Evolutionary conservation across 1,140 invertebrate species (phyloP), one percentile per base, ranked within the genome.

Genomic region (Sinonovacula constricta): DNA sequence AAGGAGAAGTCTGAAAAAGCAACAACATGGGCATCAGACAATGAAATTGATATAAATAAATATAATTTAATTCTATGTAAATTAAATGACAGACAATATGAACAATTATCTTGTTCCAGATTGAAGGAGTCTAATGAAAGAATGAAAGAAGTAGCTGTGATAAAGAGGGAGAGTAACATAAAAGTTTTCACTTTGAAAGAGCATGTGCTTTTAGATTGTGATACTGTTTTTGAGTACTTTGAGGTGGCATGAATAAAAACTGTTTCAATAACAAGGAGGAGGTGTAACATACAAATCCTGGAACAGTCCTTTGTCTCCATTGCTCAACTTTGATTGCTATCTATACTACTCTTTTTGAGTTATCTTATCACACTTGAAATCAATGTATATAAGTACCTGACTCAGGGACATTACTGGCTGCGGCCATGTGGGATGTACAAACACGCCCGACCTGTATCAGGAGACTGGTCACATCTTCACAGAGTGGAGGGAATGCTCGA

Each of bases 401-500:
- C 62, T 80, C 71, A 31, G 81, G 51, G 3, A 82, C 30, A 68
- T 87, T 87, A 56, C 83, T 85, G 34, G 79, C 75, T 3, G 75
- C 70, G 3, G 88, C 80, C 5, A 89, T 72, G 24, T 97, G 95
- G 3, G 96, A 96, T 82, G 95, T 93, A 80, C 95, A 95, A 62
- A 98, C 95, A 81, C 95, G 93, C 7, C 95, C 97, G 30, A 98
- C 91, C 90, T 97, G 96, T 84, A 97, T 93, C 39, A 99, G 88
- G 14, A 99, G 92, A 24, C 94, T 94, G 0, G 96, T 94, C 7
- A 96, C 95, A 85, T 99, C 97, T 79, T 98, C 97, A 34, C 95
- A 94, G 2, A 99, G 92, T 1, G 97, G 96, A 28, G 98, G 98
- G 91, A 99, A 99, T 0, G 97, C 97, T 79, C 95, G 93, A 85